A percentile compares a stretch with the other conserved stretches of the same genome.
phyloP scores from a whole-genome alignment of 2,888 invertebrate genomes.

The Galeruca laticollis region DNA sequence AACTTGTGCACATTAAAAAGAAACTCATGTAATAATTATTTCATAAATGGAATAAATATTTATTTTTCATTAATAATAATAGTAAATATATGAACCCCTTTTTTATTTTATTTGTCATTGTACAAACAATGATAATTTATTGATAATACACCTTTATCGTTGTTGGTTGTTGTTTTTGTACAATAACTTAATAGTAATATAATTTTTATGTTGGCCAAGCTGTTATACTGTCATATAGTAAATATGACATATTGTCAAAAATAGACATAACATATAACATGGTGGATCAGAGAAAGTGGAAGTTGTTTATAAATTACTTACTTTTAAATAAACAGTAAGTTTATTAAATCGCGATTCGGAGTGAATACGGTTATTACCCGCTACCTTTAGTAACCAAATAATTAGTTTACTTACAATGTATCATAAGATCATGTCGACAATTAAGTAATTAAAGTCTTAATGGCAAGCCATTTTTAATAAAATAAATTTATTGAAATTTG shows the following conservation, averaged over 20 bases:
- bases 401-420: constrained; percentile 13
- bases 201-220: not conserved
- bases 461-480: constrained; percentile 58
- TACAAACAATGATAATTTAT: no score
- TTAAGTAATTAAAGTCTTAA: constrained; percentile 53
- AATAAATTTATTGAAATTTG: constrained; percentile 45
- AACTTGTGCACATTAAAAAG: not conserved
- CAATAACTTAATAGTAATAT: not conserved
- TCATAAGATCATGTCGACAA: constrained; percentile 47
- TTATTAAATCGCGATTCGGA: constrained; percentile 11
- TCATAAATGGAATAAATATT: not conserved
- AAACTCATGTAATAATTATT: not conserved
- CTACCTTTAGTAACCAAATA: constrained; percentile 8
- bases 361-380: not conserved
- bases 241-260: constrained; percentile 16
- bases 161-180: no score
- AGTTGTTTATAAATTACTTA: constrained; percentile 34
- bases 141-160: no score
- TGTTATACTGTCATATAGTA: constrained; percentile 15
- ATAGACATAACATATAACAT: constrained; percentile 32
- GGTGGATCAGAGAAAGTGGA: constrained; percentile 35
- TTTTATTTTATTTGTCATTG: no score
- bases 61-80: not conserved
- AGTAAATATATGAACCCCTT: no score
- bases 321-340: constrained; percentile 16